A percentile compares a stretch with the other conserved stretches of the same genome.
Conservation (phyloP, 2,113 vertebrate species). For the Oreochromis aureus region DNA sequence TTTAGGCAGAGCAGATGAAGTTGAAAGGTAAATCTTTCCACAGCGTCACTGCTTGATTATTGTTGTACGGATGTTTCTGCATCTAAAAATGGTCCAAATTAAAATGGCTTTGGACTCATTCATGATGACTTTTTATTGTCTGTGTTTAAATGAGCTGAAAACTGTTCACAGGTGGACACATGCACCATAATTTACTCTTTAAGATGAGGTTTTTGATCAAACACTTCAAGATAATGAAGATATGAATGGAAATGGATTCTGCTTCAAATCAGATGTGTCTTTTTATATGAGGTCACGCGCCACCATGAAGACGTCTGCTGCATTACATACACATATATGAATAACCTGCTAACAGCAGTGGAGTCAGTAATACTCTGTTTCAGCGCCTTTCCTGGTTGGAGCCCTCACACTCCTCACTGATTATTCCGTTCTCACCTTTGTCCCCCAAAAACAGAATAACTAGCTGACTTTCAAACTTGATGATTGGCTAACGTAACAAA, state of each 20-base stretch:
- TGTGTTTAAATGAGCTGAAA: not conserved
- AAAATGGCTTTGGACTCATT: not conserved
- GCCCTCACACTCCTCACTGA: not conserved
- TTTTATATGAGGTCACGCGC: not conserved
- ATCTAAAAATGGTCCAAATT: not conserved
- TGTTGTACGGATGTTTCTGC: not conserved
- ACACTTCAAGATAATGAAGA: not conserved
- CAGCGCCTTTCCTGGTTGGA: not conserved
- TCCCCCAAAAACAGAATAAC: not conserved
- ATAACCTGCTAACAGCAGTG: not conserved
- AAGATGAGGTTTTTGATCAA: not conserved
- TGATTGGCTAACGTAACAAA: not conserved
- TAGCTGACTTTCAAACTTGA: not conserved
- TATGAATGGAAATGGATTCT: not conserved
- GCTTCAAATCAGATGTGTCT: rapidly evolving
- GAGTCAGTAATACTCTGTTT: not conserved
- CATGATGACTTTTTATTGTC: not conserved
- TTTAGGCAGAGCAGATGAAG: not conserved
- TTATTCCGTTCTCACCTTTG: not conserved
- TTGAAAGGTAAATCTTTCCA: not conserved
- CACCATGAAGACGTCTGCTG: not conserved
- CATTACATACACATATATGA: not conserved
- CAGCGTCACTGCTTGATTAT: not conserved
- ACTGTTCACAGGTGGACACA: not conserved
- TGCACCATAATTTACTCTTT: not conserved